A percentile compares a stretch with the other conserved stretches of the same genome.
These are phyloP conservation scores for Lepidurus arcticus DNA, from an alignment of 1,140 invertebrate species.

Conservation along the genomic window DNA sequence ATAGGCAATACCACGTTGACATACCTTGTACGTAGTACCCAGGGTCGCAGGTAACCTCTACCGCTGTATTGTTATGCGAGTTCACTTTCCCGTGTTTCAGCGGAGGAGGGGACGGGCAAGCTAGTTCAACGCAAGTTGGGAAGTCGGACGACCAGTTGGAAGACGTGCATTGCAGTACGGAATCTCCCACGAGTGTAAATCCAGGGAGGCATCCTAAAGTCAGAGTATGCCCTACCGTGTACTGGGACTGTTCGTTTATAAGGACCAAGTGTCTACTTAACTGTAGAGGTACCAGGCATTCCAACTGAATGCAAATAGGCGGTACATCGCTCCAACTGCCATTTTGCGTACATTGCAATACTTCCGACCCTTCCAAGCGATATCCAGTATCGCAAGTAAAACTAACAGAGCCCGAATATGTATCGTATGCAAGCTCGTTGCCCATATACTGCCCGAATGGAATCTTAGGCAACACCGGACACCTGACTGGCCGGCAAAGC, in stretches of 20 bases:
- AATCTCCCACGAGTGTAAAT: conserved; percentile 34
- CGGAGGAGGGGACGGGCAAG: conserved; percentile 27
- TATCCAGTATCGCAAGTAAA: conserved; percentile 42
- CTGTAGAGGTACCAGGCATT: conserved; percentile 25
- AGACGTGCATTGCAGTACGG: conserved; percentile 24
- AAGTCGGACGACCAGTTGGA: conserved; percentile 33
- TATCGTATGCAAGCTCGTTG: conserved; percentile 32
- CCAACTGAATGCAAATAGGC: conserved; percentile 39
- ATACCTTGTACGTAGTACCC: conserved; percentile 42
- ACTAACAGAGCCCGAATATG: conserved; percentile 36
- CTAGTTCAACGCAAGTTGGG: conserved; percentile 32
- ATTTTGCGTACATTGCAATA: conserved; percentile 37
- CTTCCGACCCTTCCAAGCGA: conserved; percentile 38
- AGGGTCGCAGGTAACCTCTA: conserved; percentile 39
- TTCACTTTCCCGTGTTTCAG: conserved; percentile 25
- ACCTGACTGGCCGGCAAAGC: conserved; percentile 37
- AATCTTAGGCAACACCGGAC: conserved; percentile 37
- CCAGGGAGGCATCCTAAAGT: conserved; percentile 36
- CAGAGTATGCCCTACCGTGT: background rate
- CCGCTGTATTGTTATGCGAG: conserved; percentile 32
- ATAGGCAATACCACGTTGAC: conserved; percentile 40
- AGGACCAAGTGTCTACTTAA: background rate
- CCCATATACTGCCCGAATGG: conserved; percentile 35
- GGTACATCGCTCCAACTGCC: conserved; percentile 41
- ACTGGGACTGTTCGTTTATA: conserved; percentile 36